These are phyloP conservation scores for Bombyx mori DNA, from an alignment of 1,140 invertebrate genomes.

Conservation along the genomic window DNA sequence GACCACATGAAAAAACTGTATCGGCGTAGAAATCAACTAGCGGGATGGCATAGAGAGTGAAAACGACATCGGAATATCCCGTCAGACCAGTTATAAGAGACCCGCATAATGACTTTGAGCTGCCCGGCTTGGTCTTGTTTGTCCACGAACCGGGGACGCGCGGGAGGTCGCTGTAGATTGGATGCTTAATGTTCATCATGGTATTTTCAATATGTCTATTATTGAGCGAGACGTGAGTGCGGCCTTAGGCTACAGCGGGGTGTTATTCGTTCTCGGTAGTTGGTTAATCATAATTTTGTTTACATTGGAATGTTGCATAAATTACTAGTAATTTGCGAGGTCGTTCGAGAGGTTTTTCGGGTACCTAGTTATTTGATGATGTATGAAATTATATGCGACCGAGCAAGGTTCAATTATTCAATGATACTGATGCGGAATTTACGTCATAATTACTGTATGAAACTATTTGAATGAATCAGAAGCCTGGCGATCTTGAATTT, in stretches of 20 bases:
- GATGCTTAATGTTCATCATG: conserved; percentile 24
- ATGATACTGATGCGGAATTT: no score
- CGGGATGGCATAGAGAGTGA: conserved; percentile 58
- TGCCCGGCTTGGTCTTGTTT: not conserved
- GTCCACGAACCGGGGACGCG: not conserved
- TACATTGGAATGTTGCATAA: conserved; percentile 20
- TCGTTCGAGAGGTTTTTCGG: not conserved
- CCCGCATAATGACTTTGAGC: conserved; percentile 5
- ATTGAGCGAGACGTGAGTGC: conserved; percentile 20
- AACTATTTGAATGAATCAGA: no score
- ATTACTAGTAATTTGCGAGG: conserved; percentile 11
- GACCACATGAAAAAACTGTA: conserved; percentile 53
- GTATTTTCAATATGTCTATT: conserved; percentile 28
- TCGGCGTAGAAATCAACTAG: conserved; percentile 46
- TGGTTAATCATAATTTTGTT: conserved; percentile 20
- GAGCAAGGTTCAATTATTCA: no score
- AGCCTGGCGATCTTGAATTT: no score
- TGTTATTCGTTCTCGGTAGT: conserved; percentile 19
- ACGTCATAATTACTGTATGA: no score
- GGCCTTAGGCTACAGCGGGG: conserved; percentile 7
- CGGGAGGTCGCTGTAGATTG: conserved; percentile 2
- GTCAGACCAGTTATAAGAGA: conserved; percentile 28
- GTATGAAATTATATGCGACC: conserved; percentile 1
- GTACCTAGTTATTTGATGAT: conserved; percentile 4
- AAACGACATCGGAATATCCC: conserved; percentile 32